A percentile compares a stretch with the other conserved stretches of the same genome.
These are phyloP conservation scores for Falcaria lacertinaria DNA, from an alignment of 2,888 invertebrate genomes.

Conservation along the genomic window DNA sequence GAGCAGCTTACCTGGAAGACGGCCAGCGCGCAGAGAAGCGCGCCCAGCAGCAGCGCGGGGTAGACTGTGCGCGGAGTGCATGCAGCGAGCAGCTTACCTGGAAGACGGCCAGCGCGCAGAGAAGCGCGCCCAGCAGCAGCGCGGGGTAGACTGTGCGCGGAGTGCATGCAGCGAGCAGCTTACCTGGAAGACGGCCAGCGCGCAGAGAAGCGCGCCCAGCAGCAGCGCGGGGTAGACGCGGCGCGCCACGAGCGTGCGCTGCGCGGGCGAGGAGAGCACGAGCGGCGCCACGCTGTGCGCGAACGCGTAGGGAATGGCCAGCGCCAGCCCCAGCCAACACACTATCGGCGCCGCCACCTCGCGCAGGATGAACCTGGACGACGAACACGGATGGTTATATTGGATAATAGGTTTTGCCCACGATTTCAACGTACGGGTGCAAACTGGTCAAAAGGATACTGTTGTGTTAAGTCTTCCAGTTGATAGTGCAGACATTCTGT, in stretches of 20 bases:
- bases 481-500: no score
- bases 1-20: no score
- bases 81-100: no score
- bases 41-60: slow-evolving; percentile 90
- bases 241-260: slow-evolving; percentile 88
- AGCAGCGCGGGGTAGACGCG: slow-evolving; percentile 94
- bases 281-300: slow-evolving; percentile 88
- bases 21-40: slow-evolving; percentile 82
- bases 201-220: slow-evolving; percentile 82
- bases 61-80: slow-evolving; percentile 91
- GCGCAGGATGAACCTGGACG: slow-evolving; percentile 86
- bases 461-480: no score
- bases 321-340: slow-evolving; percentile 91
- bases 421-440: no score
- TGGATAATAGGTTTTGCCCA: no score
- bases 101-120: no score
- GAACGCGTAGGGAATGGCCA: slow-evolving; percentile 95
- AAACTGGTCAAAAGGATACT: no score
- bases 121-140: slow-evolving; percentile 85
- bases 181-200: slow-evolving; percentile 83
- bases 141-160: slow-evolving; percentile 93
- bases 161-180: slow-evolving; percentile 85
- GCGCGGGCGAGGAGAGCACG: slow-evolving; percentile 81
- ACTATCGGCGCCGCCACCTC: slow-evolving; percentile 94
- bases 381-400: no score